Evolutionary conservation across 2,888 invertebrate species (phyloP).

Genomic region (Trissolcus japonicus): DNA sequence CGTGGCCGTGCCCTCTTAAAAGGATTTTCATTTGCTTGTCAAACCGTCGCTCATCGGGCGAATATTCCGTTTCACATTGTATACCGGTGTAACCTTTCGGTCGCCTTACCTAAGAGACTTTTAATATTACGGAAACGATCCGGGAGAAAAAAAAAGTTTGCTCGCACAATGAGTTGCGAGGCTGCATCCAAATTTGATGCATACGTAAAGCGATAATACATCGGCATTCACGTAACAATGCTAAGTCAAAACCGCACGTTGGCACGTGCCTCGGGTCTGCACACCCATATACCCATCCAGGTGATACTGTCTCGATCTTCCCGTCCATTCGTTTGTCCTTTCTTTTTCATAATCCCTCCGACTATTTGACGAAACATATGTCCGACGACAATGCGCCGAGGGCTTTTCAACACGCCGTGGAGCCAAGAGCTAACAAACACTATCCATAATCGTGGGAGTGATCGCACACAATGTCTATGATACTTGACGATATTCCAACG

Average conservation of each 20-base stretch:
- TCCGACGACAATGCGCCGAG: conserved; percentile 29
- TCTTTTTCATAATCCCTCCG: conserved; percentile 27
- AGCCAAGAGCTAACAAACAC: conserved; percentile 21
- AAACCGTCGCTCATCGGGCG: conserved; percentile 29
- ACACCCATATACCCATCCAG: conserved; percentile 17
- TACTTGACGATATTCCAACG: no score
- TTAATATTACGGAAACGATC: not conserved
- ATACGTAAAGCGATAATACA: conserved; percentile 16
- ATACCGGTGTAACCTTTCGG: not conserved
- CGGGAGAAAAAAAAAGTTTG: conserved; percentile 10
- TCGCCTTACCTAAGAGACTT: not conserved
- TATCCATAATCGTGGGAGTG: conserved; percentile 18
- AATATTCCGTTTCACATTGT: not conserved
- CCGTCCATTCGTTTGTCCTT: conserved; percentile 24
- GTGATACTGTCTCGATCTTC: conserved; percentile 24
- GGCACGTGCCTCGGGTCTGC: conserved; percentile 26
- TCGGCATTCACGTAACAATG: conserved; percentile 24
- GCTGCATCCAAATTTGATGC: not conserved
- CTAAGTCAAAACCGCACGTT: conserved; percentile 10
- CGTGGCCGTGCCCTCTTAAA: conserved; percentile 46
- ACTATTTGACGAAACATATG: conserved; percentile 29
- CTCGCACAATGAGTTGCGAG: conserved; percentile 15
- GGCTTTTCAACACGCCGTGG: conserved; percentile 19
- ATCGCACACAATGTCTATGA: conserved; percentile 3
- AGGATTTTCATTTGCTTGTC: conserved; percentile 54